Base-by-base conservation (phyloP, 2,888 invertebrate genomes). In the Tortrix viridana region DNA sequence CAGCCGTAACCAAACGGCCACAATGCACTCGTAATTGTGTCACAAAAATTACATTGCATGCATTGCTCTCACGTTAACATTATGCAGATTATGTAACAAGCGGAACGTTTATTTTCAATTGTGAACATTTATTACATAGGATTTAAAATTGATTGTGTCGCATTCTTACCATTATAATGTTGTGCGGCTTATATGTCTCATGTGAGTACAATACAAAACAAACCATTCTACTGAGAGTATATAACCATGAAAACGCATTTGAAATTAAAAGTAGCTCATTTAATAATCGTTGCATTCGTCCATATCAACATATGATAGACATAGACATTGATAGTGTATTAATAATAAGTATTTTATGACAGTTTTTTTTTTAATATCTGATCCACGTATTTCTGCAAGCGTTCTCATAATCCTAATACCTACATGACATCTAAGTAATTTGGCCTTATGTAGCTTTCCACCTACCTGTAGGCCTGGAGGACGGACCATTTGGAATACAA, bases 21-120 rank as follows among this genome's bases (percentile, higher is more conserved):
- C 82, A 87, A 85, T 85, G 73, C 71, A 65, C 71, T 70, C 72
- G 69, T 80, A 81, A 84, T 84, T 84, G 82, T 79, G 68, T 69
- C 65, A 70, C 70, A 69, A 66, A 71, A 59, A 63, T 47, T 64
- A 46, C 58, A 67, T 41, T 54, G 53, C 65, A 65, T 65, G 59
- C 59, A 61, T 23, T 49, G 53, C 19, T 16, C 22, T 2, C n/a
- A 32, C 56, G 52, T 14, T 14, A 26, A 47, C 57, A 62, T 62
- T 44, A 52, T 52, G 37, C 56, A 57, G 9, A 56, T 54, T 14
- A 6, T 49, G 48, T 18, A 37, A 37, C 16, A 41, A 18, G 6
- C 14, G 3, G 12, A 49, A 57, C 18, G 41, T 6, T 22, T 20
- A 57, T 18, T 38, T 38, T 18, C 19, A 19, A 49, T 48, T 50